Evolutionary conservation across 2,888 invertebrate species (phyloP).

Genomic region (Caenorhabditis imperialis): DNA sequence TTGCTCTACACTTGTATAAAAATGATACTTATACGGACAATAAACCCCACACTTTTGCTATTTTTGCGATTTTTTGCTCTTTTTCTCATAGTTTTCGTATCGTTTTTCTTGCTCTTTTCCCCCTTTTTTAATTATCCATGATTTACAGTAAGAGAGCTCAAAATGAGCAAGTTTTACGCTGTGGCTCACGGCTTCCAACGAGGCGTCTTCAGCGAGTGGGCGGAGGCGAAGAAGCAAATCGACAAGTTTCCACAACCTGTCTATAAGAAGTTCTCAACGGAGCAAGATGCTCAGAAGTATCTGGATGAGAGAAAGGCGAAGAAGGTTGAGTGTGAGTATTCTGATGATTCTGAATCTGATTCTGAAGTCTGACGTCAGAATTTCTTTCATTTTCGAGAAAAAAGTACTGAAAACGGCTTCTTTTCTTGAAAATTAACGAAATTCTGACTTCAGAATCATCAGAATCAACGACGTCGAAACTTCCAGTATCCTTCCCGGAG

Average conservation of each 20-base stretch:
- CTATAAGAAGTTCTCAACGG: slow-evolving; percentile 68
- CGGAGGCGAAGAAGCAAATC: slow-evolving; percentile 78
- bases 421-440: neutral
- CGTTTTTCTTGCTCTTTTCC: neutral
- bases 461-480: too few relatives aligned
- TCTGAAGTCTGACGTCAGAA: neutral
- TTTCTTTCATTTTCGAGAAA: too few relatives aligned
- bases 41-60: slow-evolving; percentile 3
- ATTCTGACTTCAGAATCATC: too few relatives aligned
- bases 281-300: slow-evolving; percentile 68
- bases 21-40: slow-evolving; percentile 11
- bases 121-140: slow-evolving; percentile 1
- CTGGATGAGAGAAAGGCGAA: slow-evolving; percentile 57
- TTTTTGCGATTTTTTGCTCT: neutral
- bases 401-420: too few relatives aligned
- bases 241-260: slow-evolving; percentile 69
- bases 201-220: slow-evolving; percentile 76
- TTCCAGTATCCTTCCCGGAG: slow-evolving; percentile 49
- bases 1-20: too few relatives aligned
- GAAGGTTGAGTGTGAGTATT: slow-evolving; percentile 55
- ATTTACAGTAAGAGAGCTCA: neutral
- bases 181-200: slow-evolving; percentile 66
- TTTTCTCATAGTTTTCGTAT: slow-evolving; percentile 6
- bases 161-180: slow-evolving; percentile 64
- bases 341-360: too few relatives aligned